phyloP scores from a whole-genome alignment of 2,797 vertebrate species.

The Adrianichthys oophorus region DNA sequence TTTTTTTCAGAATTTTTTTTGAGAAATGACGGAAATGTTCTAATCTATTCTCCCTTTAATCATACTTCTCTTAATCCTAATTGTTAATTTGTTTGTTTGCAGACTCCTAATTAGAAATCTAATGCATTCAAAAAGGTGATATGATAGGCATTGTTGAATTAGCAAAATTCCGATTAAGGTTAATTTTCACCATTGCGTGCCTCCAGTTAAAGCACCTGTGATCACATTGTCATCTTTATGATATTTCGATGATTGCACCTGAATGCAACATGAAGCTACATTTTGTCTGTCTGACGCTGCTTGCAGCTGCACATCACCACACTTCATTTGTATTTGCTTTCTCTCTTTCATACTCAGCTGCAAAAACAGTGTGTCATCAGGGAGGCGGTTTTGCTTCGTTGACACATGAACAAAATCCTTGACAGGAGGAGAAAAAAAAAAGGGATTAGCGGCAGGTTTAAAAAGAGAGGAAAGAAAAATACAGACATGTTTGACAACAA shows the following conservation, averaged over 20 bases:
- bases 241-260: background rate
- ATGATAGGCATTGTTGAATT: no score
- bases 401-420: constrained; percentile 45
- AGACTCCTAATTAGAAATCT: constrained; percentile 19
- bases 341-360: constrained; percentile 37
- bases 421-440: constrained; percentile 30
- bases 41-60: constrained; percentile 23
- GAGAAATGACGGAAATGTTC: constrained; percentile 12
- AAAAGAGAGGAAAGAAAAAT: constrained; percentile 22
- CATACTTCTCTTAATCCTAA: constrained; percentile 23
- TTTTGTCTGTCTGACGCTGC: constrained; percentile 15
- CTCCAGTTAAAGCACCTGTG: background rate
- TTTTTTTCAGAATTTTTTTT: no score
- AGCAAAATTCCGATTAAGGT: no score
- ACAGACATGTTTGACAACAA: constrained; percentile 57
- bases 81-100: constrained; percentile 15
- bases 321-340: constrained; percentile 34
- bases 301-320: constrained; percentile 1
- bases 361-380: constrained; percentile 37
- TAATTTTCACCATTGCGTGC: background rate
- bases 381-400: constrained; percentile 35
- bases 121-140: background rate
- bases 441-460: constrained; percentile 53
- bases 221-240: background rate
- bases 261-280: background rate